Base-by-base conservation (phyloP, 2,113 vertebrate species). In the Orcinus orca region DNA sequence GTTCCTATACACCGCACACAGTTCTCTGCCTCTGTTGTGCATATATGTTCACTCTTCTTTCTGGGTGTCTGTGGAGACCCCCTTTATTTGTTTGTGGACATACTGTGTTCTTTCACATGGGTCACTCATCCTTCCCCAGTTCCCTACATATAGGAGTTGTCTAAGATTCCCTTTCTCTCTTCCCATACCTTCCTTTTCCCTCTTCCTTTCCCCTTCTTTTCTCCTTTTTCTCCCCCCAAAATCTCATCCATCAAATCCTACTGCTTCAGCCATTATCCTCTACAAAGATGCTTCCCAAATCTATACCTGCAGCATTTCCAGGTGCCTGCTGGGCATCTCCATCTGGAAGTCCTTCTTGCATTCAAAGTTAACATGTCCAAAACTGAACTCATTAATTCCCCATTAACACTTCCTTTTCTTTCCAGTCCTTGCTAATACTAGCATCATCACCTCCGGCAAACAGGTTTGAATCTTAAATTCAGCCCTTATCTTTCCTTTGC, bases 301-400 rank as follows among this genome's bases (percentile, higher is more conserved):
- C 31, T 90, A 5, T 91, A 88, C 47, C 85, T 36, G 38, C 15
- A 77, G 73, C 77, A 63, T 83, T 92, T 93, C 97, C 97, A 97
- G 88, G 74, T 97, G 60, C 97, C 97, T 94, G 92, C 95, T 90
- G 97, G 89, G 96, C 83, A 70, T 80, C 95, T 97, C 97, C 97
- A 96, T 97, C 97, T 97, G 97, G 96, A 96, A 95, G 79, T 79
- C 86, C 82, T 96, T 88, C 90, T 74, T 93, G 81, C 71, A 85
- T 93, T 97, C 97, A 95, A 82, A 96, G 58, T 88, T 85, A 88
- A 17, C 93, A 95, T 94, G 85, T 96, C 94, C 93, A 91, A 94
- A 97, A 86, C 87, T 68, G 87, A 96, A 50, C 91, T 94, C 96
- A 94, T 97, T 92, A 93, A 90, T 96, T 97, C 63, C 55, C 92